Base-by-base conservation (phyloP, 2,888 invertebrate species). In the Minunthozetes semirufus region DNA sequence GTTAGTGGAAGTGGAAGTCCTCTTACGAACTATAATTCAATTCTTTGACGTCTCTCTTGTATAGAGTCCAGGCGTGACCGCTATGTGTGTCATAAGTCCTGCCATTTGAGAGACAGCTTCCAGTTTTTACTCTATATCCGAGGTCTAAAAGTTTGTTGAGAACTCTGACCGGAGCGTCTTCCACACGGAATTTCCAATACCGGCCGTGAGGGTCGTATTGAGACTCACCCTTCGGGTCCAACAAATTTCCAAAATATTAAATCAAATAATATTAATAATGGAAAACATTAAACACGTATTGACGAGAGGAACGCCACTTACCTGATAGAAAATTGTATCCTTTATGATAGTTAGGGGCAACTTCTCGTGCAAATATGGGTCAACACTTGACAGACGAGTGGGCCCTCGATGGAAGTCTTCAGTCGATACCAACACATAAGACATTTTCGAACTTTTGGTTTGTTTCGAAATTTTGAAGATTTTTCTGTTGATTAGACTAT, bases 321-420 rank as follows among this genome's bases (percentile, higher is more conserved):
- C 74, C 74, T 74, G 74, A 59, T 46, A 74, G 25, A 70, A 74
- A 11, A 73, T 38, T 5, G 70, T 56, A 59, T 74, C 74, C 56
- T 74, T 74, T 1, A 74, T 74, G 3, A 74, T 70, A 38, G 74
- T 70, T 11, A 74, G 48, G 17, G 74, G 74, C n/a, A 68, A 22
- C 19, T 74, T 74, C 42, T 74, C 74, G 56, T 74, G 74, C 25
- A 74, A n/a, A 29, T 74, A 74, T 22, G 74, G 74, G 25, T 74
- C 74, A 42, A 74, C 50, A 25, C 68, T 74, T 2, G 74, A 74
- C 53, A 74, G 42, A 29, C 70, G 71, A 6, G 74, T 74, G 27
- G 74, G 74, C 9, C 74, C 74, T 15, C 74, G 68, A 56, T 74
- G 74, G 29, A 74, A 74, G 68, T 74, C 71, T 25, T 74, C 74